Conservation (phyloP, 2,113 vertebrate genomes). For the Otus sunia region DNA sequence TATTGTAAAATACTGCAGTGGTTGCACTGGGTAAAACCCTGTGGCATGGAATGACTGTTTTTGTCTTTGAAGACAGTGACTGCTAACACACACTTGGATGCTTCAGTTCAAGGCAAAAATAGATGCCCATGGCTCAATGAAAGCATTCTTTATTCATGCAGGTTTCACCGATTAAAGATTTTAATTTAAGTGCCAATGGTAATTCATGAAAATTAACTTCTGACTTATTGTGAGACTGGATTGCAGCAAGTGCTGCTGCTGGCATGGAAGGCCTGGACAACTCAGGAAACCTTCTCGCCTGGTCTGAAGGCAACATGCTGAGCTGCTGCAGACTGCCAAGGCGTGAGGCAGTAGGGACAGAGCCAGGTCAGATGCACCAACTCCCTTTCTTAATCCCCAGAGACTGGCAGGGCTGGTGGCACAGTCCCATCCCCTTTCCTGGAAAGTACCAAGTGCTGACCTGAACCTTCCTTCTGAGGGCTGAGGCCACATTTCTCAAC, state of each 20-base stretch:
- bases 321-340: not conserved
- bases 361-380: not conserved
- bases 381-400: not conserved
- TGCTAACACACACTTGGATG: not conserved
- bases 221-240: accelerated
- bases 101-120: not conserved
- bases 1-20: not conserved
- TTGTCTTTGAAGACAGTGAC: not conserved
- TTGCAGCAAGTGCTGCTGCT: not conserved
- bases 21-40: not conserved
- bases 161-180: not conserved
- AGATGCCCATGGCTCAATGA: not conserved
- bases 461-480: not conserved
- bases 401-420: not conserved
- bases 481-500: not conserved
- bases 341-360: accelerated
- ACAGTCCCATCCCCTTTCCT: not conserved
- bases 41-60: not conserved
- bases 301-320: not conserved
- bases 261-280: not conserved
- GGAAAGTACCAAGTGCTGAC: not conserved
- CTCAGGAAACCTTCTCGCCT: not conserved
- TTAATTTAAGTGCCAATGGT: not conserved
- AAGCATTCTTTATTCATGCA: not conserved
- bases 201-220: not conserved